Conservation (phyloP, 2,113 vertebrate species). For the Apaloderma vittatum region DNA sequence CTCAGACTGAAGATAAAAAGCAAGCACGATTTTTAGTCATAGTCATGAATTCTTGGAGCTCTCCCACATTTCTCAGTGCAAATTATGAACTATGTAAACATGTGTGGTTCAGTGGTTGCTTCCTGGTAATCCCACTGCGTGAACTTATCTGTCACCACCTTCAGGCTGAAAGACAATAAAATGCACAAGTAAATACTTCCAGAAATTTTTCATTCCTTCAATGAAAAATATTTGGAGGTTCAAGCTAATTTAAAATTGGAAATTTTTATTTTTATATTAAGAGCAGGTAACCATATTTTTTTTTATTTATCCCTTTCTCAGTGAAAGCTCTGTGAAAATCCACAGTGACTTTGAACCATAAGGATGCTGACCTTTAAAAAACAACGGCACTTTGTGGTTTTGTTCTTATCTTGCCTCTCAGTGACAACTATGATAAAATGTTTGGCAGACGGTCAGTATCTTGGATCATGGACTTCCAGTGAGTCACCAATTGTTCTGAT, state of each 20-base stretch:
- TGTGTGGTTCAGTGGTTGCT: not conserved
- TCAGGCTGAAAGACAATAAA: not conserved
- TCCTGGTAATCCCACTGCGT: not conserved
- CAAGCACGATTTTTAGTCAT: not conserved
- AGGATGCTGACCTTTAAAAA: not conserved
- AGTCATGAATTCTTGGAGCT: not conserved
- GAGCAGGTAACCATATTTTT: not conserved
- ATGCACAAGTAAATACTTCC: not conserved
- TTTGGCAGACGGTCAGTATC: not conserved
- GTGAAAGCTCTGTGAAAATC: not conserved
- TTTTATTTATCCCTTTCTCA: not conserved
- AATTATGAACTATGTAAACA: not conserved
- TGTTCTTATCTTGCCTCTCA: not conserved
- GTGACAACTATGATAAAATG: not conserved
- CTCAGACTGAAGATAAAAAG: not conserved
- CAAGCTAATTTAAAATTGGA: not conserved
- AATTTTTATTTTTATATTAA: not conserved
- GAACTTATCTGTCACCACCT: not conserved
- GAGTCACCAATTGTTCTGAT: not conserved
- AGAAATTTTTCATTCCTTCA: not conserved
- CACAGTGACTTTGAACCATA: not conserved
- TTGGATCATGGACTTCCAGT: not conserved
- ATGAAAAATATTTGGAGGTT: not conserved
- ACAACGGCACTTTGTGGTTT: not conserved
- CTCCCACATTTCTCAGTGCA: not conserved